Percentiles rank a stretch among this genome's conserved stretches.
Conservation (phyloP, 2,888 invertebrate species). For the Netelia inedita region DNA sequence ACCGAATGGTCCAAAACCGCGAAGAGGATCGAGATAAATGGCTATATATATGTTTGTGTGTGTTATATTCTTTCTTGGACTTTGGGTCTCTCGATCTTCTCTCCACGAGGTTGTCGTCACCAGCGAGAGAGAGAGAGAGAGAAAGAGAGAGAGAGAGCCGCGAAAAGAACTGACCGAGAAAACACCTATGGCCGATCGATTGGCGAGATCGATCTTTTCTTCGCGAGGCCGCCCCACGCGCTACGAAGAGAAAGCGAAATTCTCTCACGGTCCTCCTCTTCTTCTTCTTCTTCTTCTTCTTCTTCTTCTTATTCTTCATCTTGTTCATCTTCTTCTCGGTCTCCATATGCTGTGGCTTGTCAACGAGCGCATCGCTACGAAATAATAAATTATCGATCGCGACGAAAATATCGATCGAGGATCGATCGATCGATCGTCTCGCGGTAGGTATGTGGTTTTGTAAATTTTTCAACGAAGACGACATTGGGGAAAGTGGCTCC, state of each 20-base stretch:
- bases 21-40: constrained; percentile 20
- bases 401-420: not conserved
- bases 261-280: constrained; percentile 68
- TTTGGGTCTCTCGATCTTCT: constrained; percentile 31
- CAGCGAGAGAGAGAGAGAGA: constrained; percentile 42
- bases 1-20: constrained; percentile 1
- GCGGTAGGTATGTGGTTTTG: not conserved
- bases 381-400: constrained; percentile 15
- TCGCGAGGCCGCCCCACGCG: constrained; percentile 29
- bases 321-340: not conserved
- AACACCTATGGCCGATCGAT: constrained; percentile 69
- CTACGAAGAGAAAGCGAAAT: constrained; percentile 60
- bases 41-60: not conserved
- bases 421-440: not conserved
- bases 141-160: constrained; percentile 23
- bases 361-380: not conserved
- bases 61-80: not conserved
- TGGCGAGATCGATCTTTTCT: constrained; percentile 65
- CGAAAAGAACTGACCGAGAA: constrained; percentile 57
- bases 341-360: constrained; percentile 1
- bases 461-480: too few relatives aligned
- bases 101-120: constrained; percentile 43
- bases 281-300: constrained; percentile 42
- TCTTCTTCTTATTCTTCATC: constrained; percentile 33
- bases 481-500: too few relatives aligned